Evolutionary conservation across 2,888 invertebrate genomes (phyloP).

Genomic region (Ferrisia virgata): DNA sequence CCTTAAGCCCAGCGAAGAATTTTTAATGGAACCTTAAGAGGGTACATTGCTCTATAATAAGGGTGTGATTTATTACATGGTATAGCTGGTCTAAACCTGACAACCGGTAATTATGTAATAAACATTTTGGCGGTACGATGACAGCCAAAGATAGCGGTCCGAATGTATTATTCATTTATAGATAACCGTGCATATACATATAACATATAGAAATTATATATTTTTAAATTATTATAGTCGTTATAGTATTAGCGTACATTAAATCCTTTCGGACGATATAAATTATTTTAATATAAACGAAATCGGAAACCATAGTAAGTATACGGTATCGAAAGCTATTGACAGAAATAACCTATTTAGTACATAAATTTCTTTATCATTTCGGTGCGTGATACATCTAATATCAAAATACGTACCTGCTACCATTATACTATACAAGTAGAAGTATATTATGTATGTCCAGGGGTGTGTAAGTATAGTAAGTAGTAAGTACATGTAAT

Average conservation of each 20-base stretch:
- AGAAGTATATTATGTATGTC: too few species aligned
- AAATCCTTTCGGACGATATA: not conserved
- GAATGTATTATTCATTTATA: slow-evolving; percentile 16
- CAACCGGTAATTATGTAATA: slow-evolving; percentile 15
- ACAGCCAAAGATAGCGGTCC: slow-evolving; percentile 1
- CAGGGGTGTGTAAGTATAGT: too few species aligned
- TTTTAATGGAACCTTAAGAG: slow-evolving; percentile 2
- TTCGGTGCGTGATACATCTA: not conserved
- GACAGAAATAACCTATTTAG: not conserved
- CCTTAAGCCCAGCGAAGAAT: not conserved
- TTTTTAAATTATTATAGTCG: slow-evolving; percentile 2
- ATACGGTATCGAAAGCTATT: not conserved
- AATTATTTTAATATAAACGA: not conserved
- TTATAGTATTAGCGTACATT: slow-evolving; percentile 8
- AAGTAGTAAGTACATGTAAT: too few species aligned
- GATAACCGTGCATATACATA: not conserved
- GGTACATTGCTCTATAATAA: slow-evolving; percentile 6
- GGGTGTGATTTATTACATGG: slow-evolving; percentile 10
- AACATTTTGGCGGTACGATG: slow-evolving; percentile 13
- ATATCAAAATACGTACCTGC: not conserved
- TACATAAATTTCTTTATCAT: not conserved
- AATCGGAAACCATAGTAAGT: not conserved
- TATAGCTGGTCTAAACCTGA: not conserved
- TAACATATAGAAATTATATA: not conserved
- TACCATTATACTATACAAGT: not conserved